Conservation (phyloP, 2,113 vertebrate species). For the Ramphastos sulfuratus region DNA sequence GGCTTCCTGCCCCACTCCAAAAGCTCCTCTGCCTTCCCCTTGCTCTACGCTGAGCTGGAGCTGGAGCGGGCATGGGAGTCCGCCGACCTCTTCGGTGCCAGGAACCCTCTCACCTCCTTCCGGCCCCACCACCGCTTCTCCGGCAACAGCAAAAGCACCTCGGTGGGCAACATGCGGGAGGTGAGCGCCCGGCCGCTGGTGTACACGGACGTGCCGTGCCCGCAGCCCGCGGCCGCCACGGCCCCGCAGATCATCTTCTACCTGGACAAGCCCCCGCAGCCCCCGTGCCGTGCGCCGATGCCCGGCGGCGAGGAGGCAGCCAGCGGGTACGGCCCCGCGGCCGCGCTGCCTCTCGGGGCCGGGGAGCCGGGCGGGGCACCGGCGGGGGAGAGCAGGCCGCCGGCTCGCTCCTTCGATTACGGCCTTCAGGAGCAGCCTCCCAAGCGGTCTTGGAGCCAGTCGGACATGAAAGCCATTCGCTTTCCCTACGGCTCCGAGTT, state of each 20-base stretch:
- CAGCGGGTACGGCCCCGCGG: not conserved
- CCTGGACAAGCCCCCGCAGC: conserved; percentile 74
- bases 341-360: conserved; percentile 50
- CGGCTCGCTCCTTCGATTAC: conserved; percentile 76
- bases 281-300: not conserved
- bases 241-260: conserved; percentile 77
- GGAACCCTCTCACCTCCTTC: conserved; percentile 72
- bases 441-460: conserved; percentile 86
- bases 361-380: conserved; percentile 34
- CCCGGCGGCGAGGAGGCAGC: conserved; percentile 52
- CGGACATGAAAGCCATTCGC: conserved; percentile 85
- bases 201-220: conserved; percentile 79
- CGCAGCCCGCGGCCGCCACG: not conserved
- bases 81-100: conserved; percentile 39
- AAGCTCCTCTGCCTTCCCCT: conserved; percentile 78
- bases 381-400: conserved; percentile 34
- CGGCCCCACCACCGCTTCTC: conserved; percentile 70
- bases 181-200: conserved; percentile 71
- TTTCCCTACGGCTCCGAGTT: conserved; percentile 86
- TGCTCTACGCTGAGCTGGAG: conserved; percentile 60
- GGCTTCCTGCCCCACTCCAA: conserved; percentile 73
- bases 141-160: conserved; percentile 71
- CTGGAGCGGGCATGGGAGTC: conserved; percentile 62
- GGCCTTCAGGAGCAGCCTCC: conserved; percentile 82
- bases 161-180: conserved; percentile 71